A percentile compares a stretch with the other conserved stretches of the same genome.
Evolutionary conservation across 2,797 vertebrate species (phyloP).

Genomic region (Emys orbicularis): DNA sequence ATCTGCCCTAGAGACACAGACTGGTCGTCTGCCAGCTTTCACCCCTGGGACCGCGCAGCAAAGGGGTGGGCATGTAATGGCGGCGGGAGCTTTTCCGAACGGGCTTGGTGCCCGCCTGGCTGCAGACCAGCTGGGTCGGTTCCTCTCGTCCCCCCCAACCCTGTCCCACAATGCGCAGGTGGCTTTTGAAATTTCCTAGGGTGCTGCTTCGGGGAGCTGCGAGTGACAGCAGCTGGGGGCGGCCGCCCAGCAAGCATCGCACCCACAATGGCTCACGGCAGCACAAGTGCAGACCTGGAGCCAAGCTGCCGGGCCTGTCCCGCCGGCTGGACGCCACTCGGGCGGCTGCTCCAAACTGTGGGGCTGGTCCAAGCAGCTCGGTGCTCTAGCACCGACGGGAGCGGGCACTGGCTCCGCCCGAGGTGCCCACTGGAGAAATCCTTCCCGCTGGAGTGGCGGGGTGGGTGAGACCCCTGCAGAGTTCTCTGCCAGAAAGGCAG

Average conservation of each 20-base stretch:
- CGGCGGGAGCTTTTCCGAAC: too few relatives aligned
- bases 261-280: background rate
- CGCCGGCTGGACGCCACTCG: too few relatives aligned
- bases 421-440: background rate
- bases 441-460: background rate
- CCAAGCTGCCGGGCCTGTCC: background rate
- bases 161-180: too few relatives aligned
- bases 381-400: accelerated
- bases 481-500: background rate
- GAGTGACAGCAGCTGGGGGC: background rate
- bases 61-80: background rate
- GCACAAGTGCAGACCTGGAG: background rate
- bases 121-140: background rate
- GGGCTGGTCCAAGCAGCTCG: accelerated
- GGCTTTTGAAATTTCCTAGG: background rate
- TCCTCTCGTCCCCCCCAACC: background rate
- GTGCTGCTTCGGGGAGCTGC: background rate
- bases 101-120: too few relatives aligned
- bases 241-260: background rate
- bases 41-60: background rate
- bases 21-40: background rate
- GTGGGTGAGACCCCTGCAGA: background rate
- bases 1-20: background rate
- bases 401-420: accelerated
- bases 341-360: background rate